A percentile compares a stretch with the other conserved stretches of the same genome.
Evolutionary conservation across 2,797 vertebrate genomes (phyloP).

Genomic region (Tarsius wallacei): DNA sequence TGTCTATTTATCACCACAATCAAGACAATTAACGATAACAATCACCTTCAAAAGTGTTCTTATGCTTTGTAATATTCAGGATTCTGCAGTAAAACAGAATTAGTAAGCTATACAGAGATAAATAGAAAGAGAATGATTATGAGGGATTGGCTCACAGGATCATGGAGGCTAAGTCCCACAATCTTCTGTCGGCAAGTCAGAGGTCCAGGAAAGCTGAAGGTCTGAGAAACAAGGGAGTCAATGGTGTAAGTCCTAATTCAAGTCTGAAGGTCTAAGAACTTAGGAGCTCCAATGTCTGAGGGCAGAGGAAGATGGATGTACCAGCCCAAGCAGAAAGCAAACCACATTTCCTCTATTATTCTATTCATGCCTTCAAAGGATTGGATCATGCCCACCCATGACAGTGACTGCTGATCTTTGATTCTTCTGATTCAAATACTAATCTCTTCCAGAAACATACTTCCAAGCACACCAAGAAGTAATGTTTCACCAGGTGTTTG

Average conservation of each 20-base stretch:
- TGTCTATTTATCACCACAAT: background rate
- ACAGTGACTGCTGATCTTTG: background rate
- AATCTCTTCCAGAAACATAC: background rate
- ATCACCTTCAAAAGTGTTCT: background rate
- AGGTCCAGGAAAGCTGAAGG: background rate
- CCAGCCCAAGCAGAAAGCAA: background rate
- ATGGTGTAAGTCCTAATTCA: too few relatives aligned
- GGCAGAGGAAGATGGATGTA: background rate
- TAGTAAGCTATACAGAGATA: background rate
- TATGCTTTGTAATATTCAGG: background rate
- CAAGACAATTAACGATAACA: background rate
- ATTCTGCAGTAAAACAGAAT: background rate
- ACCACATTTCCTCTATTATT: too few relatives aligned
- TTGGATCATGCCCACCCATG: background rate
- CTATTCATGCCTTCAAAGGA: background rate
- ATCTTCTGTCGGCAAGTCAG: background rate
- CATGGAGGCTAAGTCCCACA: background rate
- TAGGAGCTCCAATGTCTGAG: background rate
- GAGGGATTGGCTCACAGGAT: background rate
- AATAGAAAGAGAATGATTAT: background rate
- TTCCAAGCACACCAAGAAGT: too few relatives aligned
- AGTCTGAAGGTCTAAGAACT: background rate
- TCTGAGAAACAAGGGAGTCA: too few relatives aligned
- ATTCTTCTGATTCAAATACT: background rate
- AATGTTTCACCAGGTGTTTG: background rate